phyloP scores from a whole-genome alignment of 2,888 invertebrate species.

The Idaea biselata region DNA sequence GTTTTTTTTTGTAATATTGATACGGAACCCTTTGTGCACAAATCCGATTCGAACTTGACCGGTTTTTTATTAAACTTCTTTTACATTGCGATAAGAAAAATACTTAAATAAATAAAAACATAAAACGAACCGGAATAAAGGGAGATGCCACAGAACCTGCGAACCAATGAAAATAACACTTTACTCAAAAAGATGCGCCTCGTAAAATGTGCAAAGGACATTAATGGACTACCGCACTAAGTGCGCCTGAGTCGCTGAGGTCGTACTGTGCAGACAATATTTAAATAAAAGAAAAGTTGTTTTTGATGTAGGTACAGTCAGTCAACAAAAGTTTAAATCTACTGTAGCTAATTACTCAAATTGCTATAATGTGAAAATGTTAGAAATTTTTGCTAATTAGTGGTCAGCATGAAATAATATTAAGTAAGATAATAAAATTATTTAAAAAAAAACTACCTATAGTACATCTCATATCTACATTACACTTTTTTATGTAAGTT shows the following conservation, averaged over 20 bases:
- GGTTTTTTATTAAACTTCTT: neutral
- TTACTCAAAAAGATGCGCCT: constrained; percentile 23
- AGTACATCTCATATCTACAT: no score
- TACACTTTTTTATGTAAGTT: no score
- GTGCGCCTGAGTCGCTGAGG: constrained; percentile 39
- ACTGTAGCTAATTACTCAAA: no score
- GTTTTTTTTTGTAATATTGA: no score
- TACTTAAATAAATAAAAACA: neutral
- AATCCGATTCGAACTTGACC: neutral
- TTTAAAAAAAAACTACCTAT: no score
- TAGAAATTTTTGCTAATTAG: no score
- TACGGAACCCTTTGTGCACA: neutral
- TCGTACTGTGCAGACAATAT: constrained; percentile 38
- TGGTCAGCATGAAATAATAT: no score
- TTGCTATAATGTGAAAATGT: no score
- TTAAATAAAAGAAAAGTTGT: constrained; percentile 29
- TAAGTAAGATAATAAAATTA: no score
- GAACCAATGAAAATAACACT: neutral
- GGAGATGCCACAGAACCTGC: neutral
- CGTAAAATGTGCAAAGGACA: constrained; percentile 60
- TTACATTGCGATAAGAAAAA: neutral
- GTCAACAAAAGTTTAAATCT: no score
- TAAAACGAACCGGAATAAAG: neutral
- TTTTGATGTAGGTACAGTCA: neutral
- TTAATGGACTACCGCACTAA: constrained; percentile 56